Conservation (phyloP, 2,888 invertebrate species). For the Rotaria socialis region DNA sequence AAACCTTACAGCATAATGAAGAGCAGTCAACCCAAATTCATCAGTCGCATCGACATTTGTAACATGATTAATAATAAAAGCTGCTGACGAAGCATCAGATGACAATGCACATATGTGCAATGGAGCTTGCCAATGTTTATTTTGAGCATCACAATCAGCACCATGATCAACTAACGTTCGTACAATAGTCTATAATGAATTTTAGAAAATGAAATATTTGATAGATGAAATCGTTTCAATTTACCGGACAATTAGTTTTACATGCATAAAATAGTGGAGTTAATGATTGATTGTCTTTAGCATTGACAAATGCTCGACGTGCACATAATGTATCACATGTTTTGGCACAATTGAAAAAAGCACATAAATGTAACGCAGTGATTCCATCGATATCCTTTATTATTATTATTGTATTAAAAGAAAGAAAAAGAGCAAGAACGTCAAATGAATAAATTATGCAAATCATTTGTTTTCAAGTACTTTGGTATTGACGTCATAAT, state of each 20-base stretch:
- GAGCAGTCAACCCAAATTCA: constrained; percentile 7
- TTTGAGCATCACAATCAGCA: constrained; percentile 5
- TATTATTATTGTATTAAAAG: too few species aligned
- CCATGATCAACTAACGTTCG: neutral
- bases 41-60: neutral
- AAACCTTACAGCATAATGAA: constrained; percentile 30
- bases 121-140: constrained; percentile 31
- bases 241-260: constrained; percentile 15
- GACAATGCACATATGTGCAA: constrained; percentile 3
- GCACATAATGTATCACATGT: constrained; percentile 27
- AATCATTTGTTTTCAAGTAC: neutral
- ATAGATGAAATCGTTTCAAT: neutral
- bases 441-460: too few species aligned
- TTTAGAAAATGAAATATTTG: neutral
- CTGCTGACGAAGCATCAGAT: neutral
- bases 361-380: constrained; percentile 2
- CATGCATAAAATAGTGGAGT: constrained; percentile 34
- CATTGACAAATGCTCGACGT: neutral
- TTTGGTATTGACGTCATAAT: neutral
- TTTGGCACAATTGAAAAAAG: neutral
- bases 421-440: too few species aligned
- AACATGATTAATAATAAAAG: neutral
- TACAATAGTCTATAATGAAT: neutral
- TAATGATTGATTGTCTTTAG: constrained; percentile 20
- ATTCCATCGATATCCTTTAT: constrained; percentile 25